Evolutionary conservation across 2,113 vertebrate genomes (phyloP), one percentile per base, ranked within the genome.

Genomic region (Rhegmatorhina hoffmannsi): DNA sequence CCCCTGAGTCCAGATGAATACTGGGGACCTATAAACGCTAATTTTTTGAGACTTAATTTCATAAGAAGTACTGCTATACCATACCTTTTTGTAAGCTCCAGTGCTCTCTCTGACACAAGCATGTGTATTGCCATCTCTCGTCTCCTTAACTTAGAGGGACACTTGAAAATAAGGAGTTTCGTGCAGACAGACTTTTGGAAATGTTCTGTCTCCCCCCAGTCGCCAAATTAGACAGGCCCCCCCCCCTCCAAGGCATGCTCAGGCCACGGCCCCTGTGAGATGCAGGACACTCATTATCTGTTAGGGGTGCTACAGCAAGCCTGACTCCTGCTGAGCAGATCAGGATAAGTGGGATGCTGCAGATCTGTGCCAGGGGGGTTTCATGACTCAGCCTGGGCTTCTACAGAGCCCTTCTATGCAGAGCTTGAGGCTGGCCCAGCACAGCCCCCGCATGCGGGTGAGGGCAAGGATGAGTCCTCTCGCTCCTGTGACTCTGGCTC

Each of bases 41-140:
- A 50, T 10, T 79, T 74, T 77, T 87, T 58, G 49, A 89, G 38
- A 78, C 70, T 94, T 84, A 4, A 6, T 77, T 94, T 83, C 20
- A 9, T 74, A 46, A 49, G 14, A 43, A 40, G 33, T 55, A 13
- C n/a, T 43, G 43, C 29, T 17, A 21, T 16, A 11, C 49, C 19
- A 11, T 38, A 26, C 31, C 2, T 94, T 77, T 53, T 31, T 46
- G 67, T 80, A 49, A 50, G 81, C 60, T 75, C 69, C 24, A 29
- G 50, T 58, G 59, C 29, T 10, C 77, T 58, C 55, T 38, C n/a
- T 77, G 59, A 36, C 76, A n/a, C 17, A 13, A 50, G 50, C 12
- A 2, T 6, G 29, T 60, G 3, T 43, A 24, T 77, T 70, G 31
- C 64, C 3, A 0, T 19, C 55, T 76, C 68, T 43, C 40, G 18